Conservation (phyloP, 2,888 invertebrate species). For the Timema podura region DNA sequence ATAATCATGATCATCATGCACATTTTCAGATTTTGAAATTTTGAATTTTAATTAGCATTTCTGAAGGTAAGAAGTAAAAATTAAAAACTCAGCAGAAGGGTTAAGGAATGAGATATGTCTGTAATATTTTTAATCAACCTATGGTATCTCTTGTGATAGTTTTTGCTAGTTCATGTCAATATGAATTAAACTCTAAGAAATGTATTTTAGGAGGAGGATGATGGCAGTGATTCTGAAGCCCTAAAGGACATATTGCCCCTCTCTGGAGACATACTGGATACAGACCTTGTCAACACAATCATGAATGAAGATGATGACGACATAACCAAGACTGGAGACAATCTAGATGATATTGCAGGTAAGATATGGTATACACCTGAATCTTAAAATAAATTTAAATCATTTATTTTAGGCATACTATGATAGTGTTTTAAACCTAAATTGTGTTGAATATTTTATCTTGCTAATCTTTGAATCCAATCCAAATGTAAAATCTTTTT, state of each 20-base stretch:
- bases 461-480: too few relatives aligned
- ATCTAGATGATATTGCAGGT: conserved; percentile 49
- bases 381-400: too few relatives aligned
- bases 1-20: too few relatives aligned
- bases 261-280: conserved; percentile 60
- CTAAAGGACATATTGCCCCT: conserved; percentile 63
- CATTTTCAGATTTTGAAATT: too few relatives aligned
- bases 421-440: too few relatives aligned
- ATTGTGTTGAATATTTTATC: too few relatives aligned
- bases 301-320: conserved; percentile 60
- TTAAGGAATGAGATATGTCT: too few relatives aligned
- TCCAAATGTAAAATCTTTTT: too few relatives aligned
- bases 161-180: neutral
- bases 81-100: too few relatives aligned
- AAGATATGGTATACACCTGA: conserved; percentile 21
- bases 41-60: too few relatives aligned
- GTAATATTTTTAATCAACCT: neutral
- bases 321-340: conserved; percentile 50
- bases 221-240: conserved; percentile 56
- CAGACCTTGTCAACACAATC: conserved; percentile 62
- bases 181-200: neutral
- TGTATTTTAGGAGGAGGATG: conserved; percentile 42
- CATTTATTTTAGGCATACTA: too few relatives aligned
- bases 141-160: neutral
- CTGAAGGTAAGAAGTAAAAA: too few relatives aligned